These are phyloP conservation scores for Brotula barbata DNA, from an alignment of 2,797 vertebrate species.

Conservation along the genomic window DNA sequence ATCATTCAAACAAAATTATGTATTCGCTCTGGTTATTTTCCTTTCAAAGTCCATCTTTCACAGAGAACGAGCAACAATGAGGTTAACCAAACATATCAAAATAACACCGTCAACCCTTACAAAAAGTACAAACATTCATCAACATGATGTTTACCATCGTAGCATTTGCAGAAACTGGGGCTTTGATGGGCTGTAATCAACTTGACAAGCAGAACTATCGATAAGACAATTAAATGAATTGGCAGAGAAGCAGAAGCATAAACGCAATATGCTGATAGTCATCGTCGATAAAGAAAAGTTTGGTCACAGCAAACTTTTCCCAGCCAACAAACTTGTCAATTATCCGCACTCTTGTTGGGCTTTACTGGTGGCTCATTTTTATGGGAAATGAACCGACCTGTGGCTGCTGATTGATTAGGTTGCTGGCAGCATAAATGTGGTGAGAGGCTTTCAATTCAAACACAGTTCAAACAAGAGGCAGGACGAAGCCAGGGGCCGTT, in stretches of 20 bases:
- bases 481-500: constrained; percentile 34
- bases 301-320: constrained; percentile 12
- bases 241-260: constrained; percentile 27
- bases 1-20: too few relatives aligned
- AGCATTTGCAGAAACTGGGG: background rate
- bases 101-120: background rate
- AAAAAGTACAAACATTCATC: background rate
- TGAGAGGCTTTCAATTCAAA: constrained; percentile 9
- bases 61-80: too few relatives aligned
- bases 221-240: constrained; percentile 4
- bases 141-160: background rate
- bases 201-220: constrained; percentile 17
- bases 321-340: constrained; percentile 23
- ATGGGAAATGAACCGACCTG: constrained; percentile 15
- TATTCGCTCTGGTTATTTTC: too few relatives aligned
- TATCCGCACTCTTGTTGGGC: constrained; percentile 9
- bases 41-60: too few relatives aligned
- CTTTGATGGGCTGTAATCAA: constrained; percentile 8
- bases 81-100: background rate
- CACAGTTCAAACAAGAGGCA: constrained; percentile 38
- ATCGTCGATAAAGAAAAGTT: too few relatives aligned
- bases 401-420: constrained; percentile 11
- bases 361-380: constrained; percentile 24
- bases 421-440: constrained; percentile 24
- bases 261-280: constrained; percentile 18